phyloP scores from a whole-genome alignment of 1,140 invertebrate genomes.

The Littorina saxatilis region DNA sequence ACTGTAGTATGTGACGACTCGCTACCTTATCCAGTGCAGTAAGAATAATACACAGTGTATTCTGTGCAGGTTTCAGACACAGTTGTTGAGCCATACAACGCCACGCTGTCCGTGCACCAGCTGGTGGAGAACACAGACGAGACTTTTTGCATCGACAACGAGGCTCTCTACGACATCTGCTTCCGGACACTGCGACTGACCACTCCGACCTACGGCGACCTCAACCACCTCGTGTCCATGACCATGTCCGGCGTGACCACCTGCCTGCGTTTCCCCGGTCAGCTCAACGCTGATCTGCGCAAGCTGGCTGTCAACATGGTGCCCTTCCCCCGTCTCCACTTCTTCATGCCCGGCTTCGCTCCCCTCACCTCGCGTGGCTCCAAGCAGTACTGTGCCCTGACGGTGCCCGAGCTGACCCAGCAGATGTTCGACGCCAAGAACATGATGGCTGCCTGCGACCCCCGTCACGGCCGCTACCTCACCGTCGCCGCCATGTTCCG shows the following conservation, averaged over 20 bases:
- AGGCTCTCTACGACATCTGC: conserved; percentile 95
- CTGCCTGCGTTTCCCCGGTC: conserved; percentile 88
- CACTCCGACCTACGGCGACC: conserved; percentile 79
- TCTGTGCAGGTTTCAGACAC: conserved; percentile 78
- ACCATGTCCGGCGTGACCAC: conserved; percentile 88
- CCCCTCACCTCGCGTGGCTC: conserved; percentile 88
- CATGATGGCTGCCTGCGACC: conserved; percentile 84
- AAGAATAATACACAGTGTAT: too few species aligned
- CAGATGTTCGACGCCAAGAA: conserved; percentile 85
- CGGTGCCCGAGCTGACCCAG: conserved; percentile 78
- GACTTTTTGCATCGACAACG: conserved; percentile 81
- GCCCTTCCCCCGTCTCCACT: conserved; percentile 94
- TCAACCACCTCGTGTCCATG: conserved; percentile 81
- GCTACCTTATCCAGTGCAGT: too few species aligned
- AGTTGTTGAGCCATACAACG: conserved; percentile 80
- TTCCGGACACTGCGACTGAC: conserved; percentile 92
- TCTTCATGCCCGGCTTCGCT: conserved; percentile 95
- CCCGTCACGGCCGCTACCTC: conserved; percentile 82
- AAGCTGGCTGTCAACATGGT: conserved; percentile 99
- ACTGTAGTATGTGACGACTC: too few species aligned
- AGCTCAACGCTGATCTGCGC: conserved; percentile 92
- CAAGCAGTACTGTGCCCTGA: conserved; percentile 77
- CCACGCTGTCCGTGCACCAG: conserved; percentile 86
- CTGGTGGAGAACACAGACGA: conserved; percentile 86
- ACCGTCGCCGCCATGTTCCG: conserved; percentile 83